Evolutionary conservation across 2,888 invertebrate species (phyloP), one percentile per base, ranked within the genome.

Genomic region (Euzophera pinguis): DNA sequence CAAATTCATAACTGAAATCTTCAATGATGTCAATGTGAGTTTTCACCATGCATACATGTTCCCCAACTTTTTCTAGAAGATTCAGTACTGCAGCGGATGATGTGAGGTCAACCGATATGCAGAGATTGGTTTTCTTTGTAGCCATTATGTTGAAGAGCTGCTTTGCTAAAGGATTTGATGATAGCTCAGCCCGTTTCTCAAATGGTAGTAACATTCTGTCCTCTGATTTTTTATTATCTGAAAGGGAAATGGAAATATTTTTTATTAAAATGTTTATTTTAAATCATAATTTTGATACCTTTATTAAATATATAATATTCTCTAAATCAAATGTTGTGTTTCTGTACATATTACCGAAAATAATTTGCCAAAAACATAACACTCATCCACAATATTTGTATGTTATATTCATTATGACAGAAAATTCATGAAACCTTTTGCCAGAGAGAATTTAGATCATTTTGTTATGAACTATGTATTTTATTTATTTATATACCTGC

Each of bases 21-120:
- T 94, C 93, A 13, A 99, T 87, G 27, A 97, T 96, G 69, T 99
- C 98, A 0, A 95, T 86, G 75, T 99, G 99, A 0, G 95, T 95
- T 88, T 99, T 99, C 0, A 98, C 90, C 48, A 97, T 85, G 64
- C 97, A 97, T 49, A 99, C 94, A 69, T 96, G 93, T 6, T 96
- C 96, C 0, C 97, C 98, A 50, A 96, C 93, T 71, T 92, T 83
- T 64, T 95, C 93, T 1, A 95, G 91, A 0, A 97, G 83, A 57
- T 95, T 91, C 8, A 98, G 78, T 45, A 99, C 93, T 52, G 94
- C 92, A 4, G 91, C 88, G 0, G 93, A 81, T 34, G 92, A 91
- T 1, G 94, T 94, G 1, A 97, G 84, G 86, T 99, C 99, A 1
- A 95, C 96, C 4, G 99, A 97, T 29, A 99, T 80, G 69, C 98